A percentile compares a stretch with the other conserved stretches of the same genome.
These are phyloP conservation scores for Anniella stebbinsi DNA, from an alignment of 2,797 vertebrate genomes.

Conservation along the genomic window DNA sequence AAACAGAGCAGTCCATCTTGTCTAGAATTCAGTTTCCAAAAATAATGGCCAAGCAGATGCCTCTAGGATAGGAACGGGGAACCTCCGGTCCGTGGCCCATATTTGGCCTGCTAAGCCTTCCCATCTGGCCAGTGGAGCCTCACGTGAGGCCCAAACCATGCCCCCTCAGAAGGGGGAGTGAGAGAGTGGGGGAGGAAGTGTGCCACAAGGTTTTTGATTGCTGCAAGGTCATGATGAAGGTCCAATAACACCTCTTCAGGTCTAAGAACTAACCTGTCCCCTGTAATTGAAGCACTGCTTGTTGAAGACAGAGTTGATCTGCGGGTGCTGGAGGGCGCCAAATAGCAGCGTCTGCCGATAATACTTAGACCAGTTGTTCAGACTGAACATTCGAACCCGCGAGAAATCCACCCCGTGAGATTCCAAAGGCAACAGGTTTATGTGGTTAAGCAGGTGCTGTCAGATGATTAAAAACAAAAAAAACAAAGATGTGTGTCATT, in stretches of 20 bases:
- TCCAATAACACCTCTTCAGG: background rate
- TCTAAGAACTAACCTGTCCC: constrained; percentile 86
- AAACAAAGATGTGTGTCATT: background rate
- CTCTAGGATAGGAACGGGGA: background rate
- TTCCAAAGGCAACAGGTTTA: constrained; percentile 92
- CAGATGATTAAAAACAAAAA: constrained; percentile 24
- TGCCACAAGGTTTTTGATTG: background rate
- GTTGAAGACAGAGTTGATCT: constrained; percentile 92
- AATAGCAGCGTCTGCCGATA: constrained; percentile 96
- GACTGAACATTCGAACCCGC: constrained; percentile 93
- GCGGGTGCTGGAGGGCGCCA: constrained; percentile 91
- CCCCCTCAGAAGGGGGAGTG: too few species aligned
- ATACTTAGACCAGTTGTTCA: constrained; percentile 91
- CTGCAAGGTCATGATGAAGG: background rate
- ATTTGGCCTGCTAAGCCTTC: too few species aligned
- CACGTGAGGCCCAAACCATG: too few species aligned
- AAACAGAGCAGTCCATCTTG: background rate
- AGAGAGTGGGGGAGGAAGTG: too few species aligned
- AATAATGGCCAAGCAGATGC: background rate
- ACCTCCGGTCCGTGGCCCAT: too few species aligned
- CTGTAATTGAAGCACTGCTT: constrained; percentile 90
- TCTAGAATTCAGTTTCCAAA: background rate
- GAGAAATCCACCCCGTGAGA: constrained; percentile 95
- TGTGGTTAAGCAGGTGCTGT: constrained; percentile 92
- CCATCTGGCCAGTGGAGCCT: too few species aligned